Base-by-base conservation (phyloP, 2,113 vertebrate genomes). In the Perca fluviatilis region DNA sequence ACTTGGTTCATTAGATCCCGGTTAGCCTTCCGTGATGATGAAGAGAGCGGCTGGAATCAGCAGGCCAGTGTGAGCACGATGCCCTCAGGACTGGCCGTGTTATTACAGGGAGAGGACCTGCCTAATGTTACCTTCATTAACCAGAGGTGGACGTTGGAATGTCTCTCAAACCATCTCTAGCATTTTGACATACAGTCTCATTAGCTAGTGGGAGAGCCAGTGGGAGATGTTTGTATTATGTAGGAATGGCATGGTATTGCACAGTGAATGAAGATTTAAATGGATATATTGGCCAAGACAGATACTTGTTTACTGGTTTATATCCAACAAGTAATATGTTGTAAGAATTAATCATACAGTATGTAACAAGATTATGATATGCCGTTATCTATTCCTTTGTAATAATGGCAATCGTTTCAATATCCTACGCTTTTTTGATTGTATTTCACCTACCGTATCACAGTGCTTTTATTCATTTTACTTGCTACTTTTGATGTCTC, bases 91-190 rank as follows among this genome's bases (percentile, higher is more conserved):
- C 78, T 72, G 70, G 87, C 89, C 84, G 85, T 86, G 75, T 89
- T 81, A 76, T 82, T 74, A 76, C 68, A 74, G 69, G 13, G 79
- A 79, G 79, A 77, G 71, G 74, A 71, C 54, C 65, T 30, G 56
- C 63, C 51, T 76, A 83, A 77, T 66, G 69, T 85, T 82, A 27
- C 77, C 78, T 77, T 93, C 88, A 91, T 92, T 91, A 93, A 78
- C 69, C 74, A 82, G 81, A 79, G 75, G 71, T 61, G 85, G 81
- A 75, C 33, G 49, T n/a, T 84, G 86, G 86, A 93, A 92, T 79
- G 74, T 23, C 89, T 84, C 67, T 89, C 49, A 56, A 86, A 82
- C 81, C 78, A 86, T 83, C 77, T 62, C 25, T 1, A 79, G 67
- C 30, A 80, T 86, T 83, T 85, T 83, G 76, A 83, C 67, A 46